Percentiles rank a stretch among this genome's conserved stretches.
Evolutionary conservation across 2,113 vertebrate genomes (phyloP).

Genomic region (Dissostichus mawsoni): DNA sequence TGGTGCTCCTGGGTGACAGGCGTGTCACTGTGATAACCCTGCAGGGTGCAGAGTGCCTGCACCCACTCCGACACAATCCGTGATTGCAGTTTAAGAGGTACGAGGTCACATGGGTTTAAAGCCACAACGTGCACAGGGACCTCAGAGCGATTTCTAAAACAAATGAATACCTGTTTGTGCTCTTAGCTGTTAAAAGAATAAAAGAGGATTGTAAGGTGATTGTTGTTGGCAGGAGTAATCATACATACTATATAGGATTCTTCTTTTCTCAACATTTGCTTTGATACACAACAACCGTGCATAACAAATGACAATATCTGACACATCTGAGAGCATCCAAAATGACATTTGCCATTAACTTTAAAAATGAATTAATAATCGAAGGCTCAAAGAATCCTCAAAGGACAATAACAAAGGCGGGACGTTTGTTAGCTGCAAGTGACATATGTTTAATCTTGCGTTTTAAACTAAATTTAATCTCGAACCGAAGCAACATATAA

Average conservation of each 20-base stretch:
- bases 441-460: constrained; percentile 80
- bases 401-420: constrained; percentile 78
- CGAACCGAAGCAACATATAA: constrained; percentile 70
- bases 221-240: constrained; percentile 42
- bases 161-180: constrained; percentile 53
- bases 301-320: constrained; percentile 65
- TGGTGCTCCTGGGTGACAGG: constrained; percentile 76
- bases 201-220: constrained; percentile 31
- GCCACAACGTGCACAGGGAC: constrained; percentile 34
- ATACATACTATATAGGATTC: constrained; percentile 39
- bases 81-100: constrained; percentile 58
- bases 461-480: constrained; percentile 79
- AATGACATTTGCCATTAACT: constrained; percentile 75
- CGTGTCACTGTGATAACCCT: constrained; percentile 78
- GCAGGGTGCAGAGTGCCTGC: constrained; percentile 47
- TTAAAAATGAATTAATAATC: constrained; percentile 78
- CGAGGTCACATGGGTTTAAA: constrained; percentile 57
- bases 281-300: constrained; percentile 67
- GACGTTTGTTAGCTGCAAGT: constrained; percentile 71
- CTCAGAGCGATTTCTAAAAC: constrained; percentile 30
- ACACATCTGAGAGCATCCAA: constrained; percentile 71
- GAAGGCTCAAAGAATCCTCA: constrained; percentile 71
- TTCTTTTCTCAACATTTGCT: constrained; percentile 66
- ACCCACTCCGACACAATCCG: constrained; percentile 58
- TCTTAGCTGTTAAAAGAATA: constrained; percentile 38